Conservation (phyloP, 2,113 vertebrate species). For the Asarcornis scutulata region DNA sequence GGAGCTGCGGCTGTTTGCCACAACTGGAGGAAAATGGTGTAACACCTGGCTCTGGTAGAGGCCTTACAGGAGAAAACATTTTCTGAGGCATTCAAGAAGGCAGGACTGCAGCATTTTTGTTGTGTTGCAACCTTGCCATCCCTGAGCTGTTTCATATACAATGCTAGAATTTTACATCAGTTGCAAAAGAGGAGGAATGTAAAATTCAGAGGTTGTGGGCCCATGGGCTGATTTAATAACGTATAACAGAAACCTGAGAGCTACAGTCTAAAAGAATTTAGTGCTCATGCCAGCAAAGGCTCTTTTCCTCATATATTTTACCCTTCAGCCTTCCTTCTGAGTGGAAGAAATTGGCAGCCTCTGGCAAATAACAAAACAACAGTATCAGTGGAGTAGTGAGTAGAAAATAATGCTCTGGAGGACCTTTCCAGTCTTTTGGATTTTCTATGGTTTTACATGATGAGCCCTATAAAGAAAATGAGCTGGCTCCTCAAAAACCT, state of each 20-base stretch:
- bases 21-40: not conserved
- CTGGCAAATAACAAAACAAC: not conserved
- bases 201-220: not conserved
- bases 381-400: not conserved
- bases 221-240: not conserved
- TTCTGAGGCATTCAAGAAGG: not conserved
- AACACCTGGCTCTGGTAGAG: not conserved
- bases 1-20: not conserved
- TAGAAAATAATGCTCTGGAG: not conserved
- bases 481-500: not conserved
- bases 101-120: not conserved
- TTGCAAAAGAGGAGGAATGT: not conserved
- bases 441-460: not conserved
- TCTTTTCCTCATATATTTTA: not conserved
- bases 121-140: not conserved
- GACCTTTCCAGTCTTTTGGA: not conserved
- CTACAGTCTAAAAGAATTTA: not conserved
- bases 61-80: not conserved
- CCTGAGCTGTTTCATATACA: not conserved
- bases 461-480: not conserved
- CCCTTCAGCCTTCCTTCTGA: not conserved
- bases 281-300: not conserved
- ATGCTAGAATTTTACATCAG: not conserved
- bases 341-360: not conserved
- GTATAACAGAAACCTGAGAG: not conserved